phyloP scores from a whole-genome alignment of 2,797 vertebrate species.

The Serranus cabrilla region DNA sequence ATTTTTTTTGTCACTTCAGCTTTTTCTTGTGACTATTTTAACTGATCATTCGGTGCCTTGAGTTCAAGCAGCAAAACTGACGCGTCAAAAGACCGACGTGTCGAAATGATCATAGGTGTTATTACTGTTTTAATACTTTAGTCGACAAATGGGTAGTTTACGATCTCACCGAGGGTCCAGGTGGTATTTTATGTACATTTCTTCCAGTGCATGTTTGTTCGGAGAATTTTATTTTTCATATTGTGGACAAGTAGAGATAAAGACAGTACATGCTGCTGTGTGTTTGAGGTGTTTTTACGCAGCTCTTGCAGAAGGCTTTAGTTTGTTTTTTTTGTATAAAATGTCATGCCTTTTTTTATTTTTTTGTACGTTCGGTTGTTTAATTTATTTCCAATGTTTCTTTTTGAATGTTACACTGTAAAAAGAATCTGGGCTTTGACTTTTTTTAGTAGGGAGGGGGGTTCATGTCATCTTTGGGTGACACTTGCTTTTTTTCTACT shows the following conservation, averaged over 20 bases:
- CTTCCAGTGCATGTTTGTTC: slow-evolving; percentile 38
- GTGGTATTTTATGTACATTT: slow-evolving; percentile 31
- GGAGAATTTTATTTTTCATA: slow-evolving; percentile 31
- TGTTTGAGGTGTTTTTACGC: slow-evolving; percentile 9
- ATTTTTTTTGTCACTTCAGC: slow-evolving; percentile 18
- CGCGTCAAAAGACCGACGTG: slow-evolving; percentile 12
- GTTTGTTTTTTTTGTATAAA: slow-evolving; percentile 52
- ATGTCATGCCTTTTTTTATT: slow-evolving; percentile 34
- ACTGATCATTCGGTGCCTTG: slow-evolving; percentile 82
- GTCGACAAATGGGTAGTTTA: slow-evolving; percentile 21
- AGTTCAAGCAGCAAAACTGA: slow-evolving; percentile 70
- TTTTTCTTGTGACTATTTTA: slow-evolving; percentile 27
- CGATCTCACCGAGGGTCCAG: slow-evolving; percentile 20
- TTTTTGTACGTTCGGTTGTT: slow-evolving; percentile 57
- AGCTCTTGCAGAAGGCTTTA: slow-evolving; percentile 24
- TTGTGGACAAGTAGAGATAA: slow-evolving; percentile 17
- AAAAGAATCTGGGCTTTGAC: slow-evolving; percentile 6
- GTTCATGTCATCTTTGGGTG: slow-evolving; percentile 6
- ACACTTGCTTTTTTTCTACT: slow-evolving; percentile 50
- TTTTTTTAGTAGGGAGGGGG: slow-evolving; percentile 4
- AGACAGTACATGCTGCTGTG: background rate
- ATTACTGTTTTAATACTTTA: slow-evolving; percentile 26
- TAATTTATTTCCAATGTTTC: slow-evolving; percentile 73
- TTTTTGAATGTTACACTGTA: slow-evolving; percentile 47
- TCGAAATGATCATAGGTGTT: slow-evolving; percentile 30